phyloP scores from a whole-genome alignment of 2,113 vertebrate species.

The Halcyon malimbica region DNA sequence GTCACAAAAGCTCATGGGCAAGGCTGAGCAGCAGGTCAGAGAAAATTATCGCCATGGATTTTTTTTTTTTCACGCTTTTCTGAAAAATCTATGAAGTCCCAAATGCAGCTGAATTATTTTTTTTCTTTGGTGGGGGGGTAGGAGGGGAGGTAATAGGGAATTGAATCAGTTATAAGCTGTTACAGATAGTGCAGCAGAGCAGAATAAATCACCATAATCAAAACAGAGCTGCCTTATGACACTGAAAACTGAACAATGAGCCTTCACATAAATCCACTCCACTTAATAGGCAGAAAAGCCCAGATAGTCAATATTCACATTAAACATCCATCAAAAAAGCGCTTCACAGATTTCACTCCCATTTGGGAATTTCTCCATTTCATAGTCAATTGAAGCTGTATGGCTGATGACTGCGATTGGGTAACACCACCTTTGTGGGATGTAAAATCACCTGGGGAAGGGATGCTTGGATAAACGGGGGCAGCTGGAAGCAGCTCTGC shows the following conservation, averaged over 20 bases:
- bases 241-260: slow-evolving; percentile 48
- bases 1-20: neutral
- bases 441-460: neutral
- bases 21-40: neutral
- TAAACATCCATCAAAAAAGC: slow-evolving; percentile 49
- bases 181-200: slow-evolving; percentile 24
- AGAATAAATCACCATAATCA: slow-evolving; percentile 68
- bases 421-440: neutral
- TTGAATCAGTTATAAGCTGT: neutral
- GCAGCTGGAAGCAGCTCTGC: neutral
- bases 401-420: neutral
- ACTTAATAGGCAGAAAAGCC: slow-evolving; percentile 45
- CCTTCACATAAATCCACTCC: slow-evolving; percentile 45
- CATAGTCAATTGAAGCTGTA: slow-evolving; percentile 3
- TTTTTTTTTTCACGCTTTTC: neutral
- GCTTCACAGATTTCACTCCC: slow-evolving; percentile 30
- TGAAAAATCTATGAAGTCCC: slow-evolving; percentile 1
- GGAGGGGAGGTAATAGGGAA: neutral
- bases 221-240: slow-evolving; percentile 42
- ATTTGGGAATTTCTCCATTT: slow-evolving; percentile 35
- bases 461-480: neutral
- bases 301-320: slow-evolving; percentile 57
- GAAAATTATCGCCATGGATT: neutral
- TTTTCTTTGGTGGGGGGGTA: neutral
- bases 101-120: neutral